phyloP scores from a whole-genome alignment of 2,888 invertebrate genomes.

The Adineta ricciae region DNA sequence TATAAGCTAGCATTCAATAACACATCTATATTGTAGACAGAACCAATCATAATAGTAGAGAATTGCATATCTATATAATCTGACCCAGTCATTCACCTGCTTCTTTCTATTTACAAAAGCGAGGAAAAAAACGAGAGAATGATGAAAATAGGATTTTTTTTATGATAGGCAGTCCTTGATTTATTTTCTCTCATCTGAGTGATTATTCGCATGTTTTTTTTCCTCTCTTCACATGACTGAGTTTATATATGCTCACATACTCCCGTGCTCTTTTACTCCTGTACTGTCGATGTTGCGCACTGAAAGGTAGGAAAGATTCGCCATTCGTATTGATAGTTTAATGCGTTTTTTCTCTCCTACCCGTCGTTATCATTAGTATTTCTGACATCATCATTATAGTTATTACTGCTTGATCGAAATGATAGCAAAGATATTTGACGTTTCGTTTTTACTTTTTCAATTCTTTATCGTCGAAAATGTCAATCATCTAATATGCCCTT shows the following conservation, averaged over 20 bases:
- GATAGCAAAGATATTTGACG: background rate
- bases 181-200: background rate
- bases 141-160: background rate
- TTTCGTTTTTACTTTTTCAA: background rate
- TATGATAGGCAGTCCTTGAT: background rate
- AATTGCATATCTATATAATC: too few relatives aligned
- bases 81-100: background rate
- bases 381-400: background rate
- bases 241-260: background rate
- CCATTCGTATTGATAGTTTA: background rate
- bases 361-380: background rate
- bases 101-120: background rate
- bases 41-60: too few relatives aligned
- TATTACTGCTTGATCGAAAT: background rate
- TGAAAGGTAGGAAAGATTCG: background rate
- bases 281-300: background rate
- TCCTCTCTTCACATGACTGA: constrained; percentile 4
- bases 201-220: background rate
- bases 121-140: background rate
- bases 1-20: too few relatives aligned
- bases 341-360: background rate
- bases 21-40: too few relatives aligned
- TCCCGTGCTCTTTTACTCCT: background rate
- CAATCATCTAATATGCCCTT: background rate
- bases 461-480: background rate